Conservation (phyloP, 2,888 invertebrate genomes). For the Bombylius major region DNA sequence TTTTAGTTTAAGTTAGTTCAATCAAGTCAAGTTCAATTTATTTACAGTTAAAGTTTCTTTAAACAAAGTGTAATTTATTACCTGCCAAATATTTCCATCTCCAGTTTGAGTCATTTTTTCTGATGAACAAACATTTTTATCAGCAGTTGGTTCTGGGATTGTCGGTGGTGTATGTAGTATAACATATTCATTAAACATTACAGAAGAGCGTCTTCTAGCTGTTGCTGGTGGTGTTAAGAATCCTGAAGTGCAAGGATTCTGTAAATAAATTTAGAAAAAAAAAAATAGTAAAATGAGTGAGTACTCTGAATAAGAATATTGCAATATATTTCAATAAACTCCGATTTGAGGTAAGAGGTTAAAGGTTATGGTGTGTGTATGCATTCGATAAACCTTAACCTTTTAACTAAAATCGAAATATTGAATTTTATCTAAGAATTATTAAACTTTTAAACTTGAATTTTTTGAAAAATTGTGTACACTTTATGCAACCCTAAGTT, state of each 20-base stretch:
- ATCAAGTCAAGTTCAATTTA: too few relatives aligned
- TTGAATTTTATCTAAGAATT: too few relatives aligned
- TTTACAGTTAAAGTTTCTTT: too few relatives aligned
- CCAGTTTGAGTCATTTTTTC: conserved; percentile 84
- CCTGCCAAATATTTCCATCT: conserved; percentile 58
- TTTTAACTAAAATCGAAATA: too few relatives aligned
- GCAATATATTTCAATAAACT: background rate
- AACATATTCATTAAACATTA: conserved; percentile 81
- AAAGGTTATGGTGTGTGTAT: too few relatives aligned
- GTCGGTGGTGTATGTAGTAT: conserved; percentile 51
- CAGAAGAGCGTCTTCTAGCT: conserved; percentile 63
- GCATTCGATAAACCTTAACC: too few relatives aligned
- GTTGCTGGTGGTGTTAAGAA: conserved; percentile 59
- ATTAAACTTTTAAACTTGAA: too few relatives aligned
- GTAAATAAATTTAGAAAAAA: background rate
- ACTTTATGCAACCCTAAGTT: too few relatives aligned
- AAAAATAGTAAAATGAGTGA: background rate
- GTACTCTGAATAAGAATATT: background rate
- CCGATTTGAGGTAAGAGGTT: background rate
- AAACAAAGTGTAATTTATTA: conserved; percentile 18
- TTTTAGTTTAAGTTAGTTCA: too few relatives aligned
- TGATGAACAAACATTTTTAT: conserved; percentile 59
- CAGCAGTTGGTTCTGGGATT: conserved; percentile 23
- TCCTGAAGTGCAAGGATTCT: conserved; percentile 54
- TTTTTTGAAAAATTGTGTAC: too few relatives aligned